phyloP scores from a whole-genome alignment of 2,113 vertebrate species.

The Aspidoscelis tigris region DNA sequence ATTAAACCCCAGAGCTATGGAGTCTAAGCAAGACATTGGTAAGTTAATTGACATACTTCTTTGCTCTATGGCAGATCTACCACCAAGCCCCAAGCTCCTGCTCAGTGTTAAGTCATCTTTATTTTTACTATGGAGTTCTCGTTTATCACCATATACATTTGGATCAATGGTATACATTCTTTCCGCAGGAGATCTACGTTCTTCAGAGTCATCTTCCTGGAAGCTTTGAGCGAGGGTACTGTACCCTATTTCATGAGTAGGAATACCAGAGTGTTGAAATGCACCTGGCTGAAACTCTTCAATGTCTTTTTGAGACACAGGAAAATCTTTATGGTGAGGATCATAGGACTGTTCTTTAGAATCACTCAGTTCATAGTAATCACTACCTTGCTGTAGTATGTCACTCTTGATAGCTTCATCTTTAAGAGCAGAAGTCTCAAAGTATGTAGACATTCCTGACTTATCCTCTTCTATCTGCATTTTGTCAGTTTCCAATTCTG shows the following conservation, averaged over 20 bases:
- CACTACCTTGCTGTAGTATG: conserved; percentile 78
- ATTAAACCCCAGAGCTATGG: conserved; percentile 86
- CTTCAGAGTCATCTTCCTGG: conserved; percentile 76
- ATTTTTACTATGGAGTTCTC: conserved; percentile 84
- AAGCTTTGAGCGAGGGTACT: conserved; percentile 83
- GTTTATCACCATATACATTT: conserved; percentile 82
- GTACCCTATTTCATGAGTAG: conserved; percentile 82
- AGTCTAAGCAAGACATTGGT: conserved; percentile 90
- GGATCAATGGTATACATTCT: conserved; percentile 84
- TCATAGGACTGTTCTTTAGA: conserved; percentile 78
- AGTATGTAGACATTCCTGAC: conserved; percentile 97
- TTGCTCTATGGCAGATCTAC: conserved; percentile 93
- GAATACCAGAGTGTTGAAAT: conserved; percentile 61
- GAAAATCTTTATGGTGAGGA: conserved; percentile 55
- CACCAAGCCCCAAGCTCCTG: conserved; percentile 84
- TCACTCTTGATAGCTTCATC: conserved; percentile 77
- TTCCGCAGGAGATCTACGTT: conserved; percentile 76
- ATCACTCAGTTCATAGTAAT: conserved; percentile 96
- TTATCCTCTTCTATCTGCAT: conserved; percentile 81
- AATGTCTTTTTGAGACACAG: conserved; percentile 66
- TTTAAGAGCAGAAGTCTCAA: conserved; percentile 94
- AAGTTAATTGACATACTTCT: conserved; percentile 98
- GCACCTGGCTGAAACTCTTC: conserved; percentile 59
- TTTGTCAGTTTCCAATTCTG: conserved; percentile 46
- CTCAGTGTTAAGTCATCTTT: conserved; percentile 95